A percentile compares a stretch with the other conserved stretches of the same genome.
Evolutionary conservation across 2,888 invertebrate species (phyloP).

Genomic region (Halictus quadricinctus): DNA sequence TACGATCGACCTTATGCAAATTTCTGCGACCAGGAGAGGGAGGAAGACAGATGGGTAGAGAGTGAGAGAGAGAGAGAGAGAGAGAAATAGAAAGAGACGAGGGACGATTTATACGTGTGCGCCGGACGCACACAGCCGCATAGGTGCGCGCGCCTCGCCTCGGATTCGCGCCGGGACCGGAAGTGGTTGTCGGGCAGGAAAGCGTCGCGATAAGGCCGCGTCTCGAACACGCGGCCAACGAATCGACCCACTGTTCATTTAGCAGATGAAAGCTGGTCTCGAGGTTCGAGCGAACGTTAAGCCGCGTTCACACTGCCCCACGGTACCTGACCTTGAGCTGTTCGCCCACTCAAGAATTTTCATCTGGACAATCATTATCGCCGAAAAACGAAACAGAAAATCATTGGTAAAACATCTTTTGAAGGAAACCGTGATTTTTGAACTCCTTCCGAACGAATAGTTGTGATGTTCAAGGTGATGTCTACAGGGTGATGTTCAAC

Average conservation of each 20-base stretch:
- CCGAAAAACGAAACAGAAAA: neutral
- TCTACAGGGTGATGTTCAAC: too few relatives aligned
- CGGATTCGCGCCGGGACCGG: conserved; percentile 41
- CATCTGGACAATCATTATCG: neutral
- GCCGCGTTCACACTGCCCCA: neutral
- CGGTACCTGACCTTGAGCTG: neutral
- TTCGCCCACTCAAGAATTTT: neutral
- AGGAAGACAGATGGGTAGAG: too few relatives aligned
- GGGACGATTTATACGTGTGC: neutral
- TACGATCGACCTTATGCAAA: conserved; percentile 55
- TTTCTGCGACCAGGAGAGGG: conserved; percentile 10
- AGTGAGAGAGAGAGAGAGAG: neutral
- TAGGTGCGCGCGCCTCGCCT: conserved; percentile 1
- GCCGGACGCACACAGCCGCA: conserved; percentile 4
- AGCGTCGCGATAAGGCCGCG: conserved; percentile 60
- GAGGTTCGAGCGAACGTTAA: conserved; percentile 3
- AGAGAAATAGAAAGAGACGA: neutral
- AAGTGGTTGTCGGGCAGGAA: conserved; percentile 67
- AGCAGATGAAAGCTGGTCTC: neutral
- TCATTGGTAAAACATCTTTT: too few relatives aligned
- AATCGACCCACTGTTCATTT: conserved; percentile 27
- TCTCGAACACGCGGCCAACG: conserved; percentile 30
- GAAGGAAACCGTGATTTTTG: too few relatives aligned
- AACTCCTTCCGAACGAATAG: too few relatives aligned
- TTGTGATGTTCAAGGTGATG: too few relatives aligned